These are phyloP conservation scores for Sciurus vulgaris DNA, from an alignment of 2,797 vertebrate species.

Conservation along the genomic window DNA sequence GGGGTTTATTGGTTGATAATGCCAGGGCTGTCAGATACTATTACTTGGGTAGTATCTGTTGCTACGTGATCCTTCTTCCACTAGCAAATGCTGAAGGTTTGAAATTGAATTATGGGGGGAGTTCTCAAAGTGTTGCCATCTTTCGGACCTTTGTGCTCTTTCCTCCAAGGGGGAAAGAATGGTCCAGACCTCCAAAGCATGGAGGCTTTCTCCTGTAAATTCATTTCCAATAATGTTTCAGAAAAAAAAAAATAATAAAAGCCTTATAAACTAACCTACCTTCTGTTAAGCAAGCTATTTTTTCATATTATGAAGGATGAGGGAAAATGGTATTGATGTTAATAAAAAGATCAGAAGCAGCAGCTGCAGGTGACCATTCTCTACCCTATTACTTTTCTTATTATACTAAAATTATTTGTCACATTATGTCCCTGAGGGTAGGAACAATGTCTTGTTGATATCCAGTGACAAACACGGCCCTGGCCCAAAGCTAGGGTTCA, in stretches of 20 bases:
- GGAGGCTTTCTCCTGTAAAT: constrained; percentile 49
- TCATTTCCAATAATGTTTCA: neutral
- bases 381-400: neutral
- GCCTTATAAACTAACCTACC: neutral
- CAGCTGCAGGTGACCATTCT: neutral
- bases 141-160: constrained; percentile 58
- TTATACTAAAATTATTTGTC: constrained; percentile 1
- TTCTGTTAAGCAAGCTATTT: constrained; percentile 6
- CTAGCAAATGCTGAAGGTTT: constrained; percentile 77
- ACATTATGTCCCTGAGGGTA: neutral
- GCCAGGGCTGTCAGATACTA: constrained; percentile 89
- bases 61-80: constrained; percentile 83
- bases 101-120: constrained; percentile 68
- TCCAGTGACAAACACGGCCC: neutral
- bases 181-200: neutral
- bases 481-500: neutral
- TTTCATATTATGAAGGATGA: neutral
- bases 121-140: constrained; percentile 63
- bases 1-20: constrained; percentile 88
- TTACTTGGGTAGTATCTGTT: constrained; percentile 86
- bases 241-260: neutral
- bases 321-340: neutral
- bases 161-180: constrained; percentile 47
- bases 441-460: neutral
- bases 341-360: constrained; percentile 55